These are phyloP conservation scores for Drosophila demipolita DNA, from an alignment of 2,888 invertebrate species.

Conservation along the genomic window DNA sequence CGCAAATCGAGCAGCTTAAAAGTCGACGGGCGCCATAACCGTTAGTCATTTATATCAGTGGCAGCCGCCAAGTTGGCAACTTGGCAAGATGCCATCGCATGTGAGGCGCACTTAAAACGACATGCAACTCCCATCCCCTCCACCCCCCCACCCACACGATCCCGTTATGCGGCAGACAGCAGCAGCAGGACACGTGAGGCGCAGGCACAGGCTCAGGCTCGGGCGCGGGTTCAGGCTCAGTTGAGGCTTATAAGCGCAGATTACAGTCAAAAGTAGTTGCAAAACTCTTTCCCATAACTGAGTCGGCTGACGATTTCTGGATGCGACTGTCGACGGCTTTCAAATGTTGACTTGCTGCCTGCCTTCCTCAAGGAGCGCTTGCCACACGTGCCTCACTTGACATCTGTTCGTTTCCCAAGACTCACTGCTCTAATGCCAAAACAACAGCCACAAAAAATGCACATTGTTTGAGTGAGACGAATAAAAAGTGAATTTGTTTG, in stretches of 20 bases:
- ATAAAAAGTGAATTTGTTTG: not conserved
- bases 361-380: not conserved
- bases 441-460: not conserved
- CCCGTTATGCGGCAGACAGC: constrained; percentile 4
- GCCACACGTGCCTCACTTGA: not conserved
- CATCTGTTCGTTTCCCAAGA: not conserved
- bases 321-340: not conserved
- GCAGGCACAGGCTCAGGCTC: constrained; percentile 11
- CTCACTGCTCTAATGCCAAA: not conserved
- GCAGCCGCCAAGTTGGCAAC: constrained; percentile 45
- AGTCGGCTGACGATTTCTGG: not conserved
- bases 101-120: constrained; percentile 38
- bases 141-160: too few relatives aligned
- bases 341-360: constrained; percentile 2
- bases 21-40: constrained; percentile 34
- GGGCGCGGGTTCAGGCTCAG: constrained; percentile 3
- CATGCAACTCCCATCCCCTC: constrained; percentile 28
- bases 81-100: constrained; percentile 49
- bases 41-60: constrained; percentile 47
- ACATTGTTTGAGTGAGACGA: not conserved
- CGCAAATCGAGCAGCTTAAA: constrained; percentile 48
- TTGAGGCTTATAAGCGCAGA: constrained; percentile 46
- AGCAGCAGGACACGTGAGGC: constrained; percentile 9
- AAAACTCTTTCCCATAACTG: constrained; percentile 8
- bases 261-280: constrained; percentile 51